Conservation (phyloP, 2,797 vertebrate species). For the Hephaestus fuliginosus region DNA sequence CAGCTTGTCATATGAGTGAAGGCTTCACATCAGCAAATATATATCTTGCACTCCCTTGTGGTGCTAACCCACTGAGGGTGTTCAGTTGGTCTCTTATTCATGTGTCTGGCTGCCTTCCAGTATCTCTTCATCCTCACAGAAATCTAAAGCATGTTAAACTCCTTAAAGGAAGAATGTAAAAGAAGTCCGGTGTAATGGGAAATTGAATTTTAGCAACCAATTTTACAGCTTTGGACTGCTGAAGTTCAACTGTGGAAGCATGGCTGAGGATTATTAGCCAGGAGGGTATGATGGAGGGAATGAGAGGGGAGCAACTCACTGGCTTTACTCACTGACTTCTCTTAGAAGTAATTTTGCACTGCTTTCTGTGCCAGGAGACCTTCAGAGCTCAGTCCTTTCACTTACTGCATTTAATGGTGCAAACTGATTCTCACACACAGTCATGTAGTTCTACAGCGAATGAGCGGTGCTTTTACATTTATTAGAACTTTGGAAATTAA, state of each 20-base stretch:
- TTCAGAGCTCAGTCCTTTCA: not conserved
- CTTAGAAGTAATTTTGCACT: slow-evolving; percentile 43
- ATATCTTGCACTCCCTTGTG: slow-evolving; percentile 6
- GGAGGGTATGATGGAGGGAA: slow-evolving; percentile 8
- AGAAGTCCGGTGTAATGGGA: slow-evolving; percentile 24
- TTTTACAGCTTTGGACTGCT: slow-evolving; percentile 32
- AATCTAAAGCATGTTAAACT: slow-evolving; percentile 6
- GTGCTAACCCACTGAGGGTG: slow-evolving; percentile 1
- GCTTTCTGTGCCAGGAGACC: slow-evolving; percentile 35
- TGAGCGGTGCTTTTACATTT: slow-evolving; percentile 22
- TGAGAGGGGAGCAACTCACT: not conserved
- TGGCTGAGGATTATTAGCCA: slow-evolving; percentile 36
- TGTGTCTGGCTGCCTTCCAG: slow-evolving; percentile 30
- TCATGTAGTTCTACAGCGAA: not conserved
- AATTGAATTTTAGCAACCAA: slow-evolving; percentile 40
- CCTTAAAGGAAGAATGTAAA: slow-evolving; percentile 21
- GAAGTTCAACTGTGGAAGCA: slow-evolving; percentile 30
- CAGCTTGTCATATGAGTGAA: slow-evolving; percentile 6
- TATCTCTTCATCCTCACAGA: not conserved
- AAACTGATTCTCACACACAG: not conserved
- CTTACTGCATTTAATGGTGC: slow-evolving; percentile 18
- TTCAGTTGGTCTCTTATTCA: slow-evolving; percentile 16
- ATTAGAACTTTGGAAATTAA: slow-evolving; percentile 35
- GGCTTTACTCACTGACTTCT: slow-evolving; percentile 35
- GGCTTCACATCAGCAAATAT: slow-evolving; percentile 25